These are phyloP conservation scores for Microcebus lehilahytsara DNA, from an alignment of 2,113 vertebrate genomes.

Conservation along the genomic window DNA sequence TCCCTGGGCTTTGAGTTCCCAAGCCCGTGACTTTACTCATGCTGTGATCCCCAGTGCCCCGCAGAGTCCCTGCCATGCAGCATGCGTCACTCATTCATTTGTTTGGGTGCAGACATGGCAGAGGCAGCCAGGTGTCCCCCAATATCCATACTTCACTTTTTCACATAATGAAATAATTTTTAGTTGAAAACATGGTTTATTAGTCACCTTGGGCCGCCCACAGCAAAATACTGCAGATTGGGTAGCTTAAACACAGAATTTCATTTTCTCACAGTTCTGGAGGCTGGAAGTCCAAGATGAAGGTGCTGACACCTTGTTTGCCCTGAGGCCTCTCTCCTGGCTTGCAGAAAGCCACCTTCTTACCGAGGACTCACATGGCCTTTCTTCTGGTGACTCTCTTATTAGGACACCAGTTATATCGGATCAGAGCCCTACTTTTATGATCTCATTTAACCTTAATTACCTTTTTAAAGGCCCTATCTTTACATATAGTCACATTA, in stretches of 20 bases:
- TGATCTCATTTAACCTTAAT: background rate
- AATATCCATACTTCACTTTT: background rate
- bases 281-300: background rate
- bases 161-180: background rate
- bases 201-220: background rate
- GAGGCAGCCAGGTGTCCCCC: background rate
- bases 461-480: background rate
- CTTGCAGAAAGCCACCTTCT: background rate
- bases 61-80: background rate
- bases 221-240: background rate
- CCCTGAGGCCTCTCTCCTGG: background rate
- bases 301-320: background rate
- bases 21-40: background rate
- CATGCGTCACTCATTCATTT: background rate
- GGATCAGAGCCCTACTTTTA: background rate
- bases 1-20: background rate
- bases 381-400: background rate
- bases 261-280: background rate
- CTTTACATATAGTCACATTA: background rate
- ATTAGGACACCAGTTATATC: background rate
- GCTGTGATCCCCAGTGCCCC: background rate
- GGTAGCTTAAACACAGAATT: background rate
- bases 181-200: background rate
- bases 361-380: background rate
- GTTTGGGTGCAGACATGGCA: background rate